Evolutionary conservation across 2,797 vertebrate species (phyloP).

Genomic region (Diplodus sargus): DNA sequence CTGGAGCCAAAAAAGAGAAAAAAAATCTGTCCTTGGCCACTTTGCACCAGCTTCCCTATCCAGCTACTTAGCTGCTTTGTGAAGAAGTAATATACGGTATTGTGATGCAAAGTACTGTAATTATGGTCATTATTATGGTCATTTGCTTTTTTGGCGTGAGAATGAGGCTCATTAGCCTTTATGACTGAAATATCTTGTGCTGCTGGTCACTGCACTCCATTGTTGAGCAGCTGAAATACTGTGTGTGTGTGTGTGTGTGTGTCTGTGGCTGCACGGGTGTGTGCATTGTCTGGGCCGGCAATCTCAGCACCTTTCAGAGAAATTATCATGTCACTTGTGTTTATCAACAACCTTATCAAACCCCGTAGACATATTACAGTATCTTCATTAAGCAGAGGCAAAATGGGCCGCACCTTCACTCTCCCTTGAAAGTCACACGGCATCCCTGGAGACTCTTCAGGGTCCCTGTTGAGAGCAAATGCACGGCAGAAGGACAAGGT

Average conservation of each 20-base stretch:
- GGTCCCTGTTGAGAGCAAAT: constrained; percentile 54
- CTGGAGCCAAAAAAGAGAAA: constrained; percentile 8
- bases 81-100: constrained; percentile 28
- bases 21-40: constrained; percentile 13
- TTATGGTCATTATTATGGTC: constrained; percentile 50
- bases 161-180: constrained; percentile 57
- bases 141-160: constrained; percentile 49
- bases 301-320: constrained; percentile 2
- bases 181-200: constrained; percentile 45
- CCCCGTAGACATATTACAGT: constrained; percentile 5
- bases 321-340: constrained; percentile 16
- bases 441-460: constrained; percentile 6
- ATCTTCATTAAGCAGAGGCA: constrained; percentile 29
- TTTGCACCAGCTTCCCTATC: constrained; percentile 12
- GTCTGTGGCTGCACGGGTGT: background rate
- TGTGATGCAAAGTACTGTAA: constrained; percentile 58
- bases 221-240: constrained; percentile 10
- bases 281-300: background rate
- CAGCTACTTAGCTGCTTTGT: constrained; percentile 32
- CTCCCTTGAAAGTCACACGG: constrained; percentile 27
- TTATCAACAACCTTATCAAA: constrained; percentile 28
- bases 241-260: background rate
- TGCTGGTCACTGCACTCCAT: constrained; percentile 32
- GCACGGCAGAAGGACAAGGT: constrained; percentile 43
- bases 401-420: constrained; percentile 11